These are phyloP conservation scores for Eulemur rufifrons DNA, from an alignment of 2,113 vertebrate species.

Conservation along the genomic window DNA sequence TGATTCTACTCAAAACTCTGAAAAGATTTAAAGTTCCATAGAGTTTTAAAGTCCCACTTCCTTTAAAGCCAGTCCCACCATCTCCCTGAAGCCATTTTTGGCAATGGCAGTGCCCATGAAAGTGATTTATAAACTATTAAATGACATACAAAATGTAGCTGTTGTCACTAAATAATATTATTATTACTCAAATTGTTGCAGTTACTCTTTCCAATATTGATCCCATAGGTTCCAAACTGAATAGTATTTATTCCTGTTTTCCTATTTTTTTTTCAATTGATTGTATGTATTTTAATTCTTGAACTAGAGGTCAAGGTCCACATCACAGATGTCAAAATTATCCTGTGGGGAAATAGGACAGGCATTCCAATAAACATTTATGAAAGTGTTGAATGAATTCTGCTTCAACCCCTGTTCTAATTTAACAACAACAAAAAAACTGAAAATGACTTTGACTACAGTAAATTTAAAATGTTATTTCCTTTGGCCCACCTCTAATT, in stretches of 20 bases:
- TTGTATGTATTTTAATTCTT: background rate
- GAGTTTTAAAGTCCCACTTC: background rate
- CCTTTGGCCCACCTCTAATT: background rate
- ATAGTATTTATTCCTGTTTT: background rate
- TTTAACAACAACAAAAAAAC: background rate
- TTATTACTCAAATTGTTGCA: background rate
- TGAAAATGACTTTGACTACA: background rate
- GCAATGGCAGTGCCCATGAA: background rate
- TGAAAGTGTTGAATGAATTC: background rate
- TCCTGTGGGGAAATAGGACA: background rate
- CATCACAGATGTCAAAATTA: accelerated
- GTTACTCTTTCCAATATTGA: background rate
- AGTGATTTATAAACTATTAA: background rate
- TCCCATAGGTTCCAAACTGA: background rate
- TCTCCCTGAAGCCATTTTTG: background rate
- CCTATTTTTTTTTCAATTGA: background rate
- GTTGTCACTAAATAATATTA: background rate
- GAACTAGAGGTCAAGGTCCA: background rate
- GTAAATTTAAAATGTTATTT: background rate
- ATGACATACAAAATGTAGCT: background rate
- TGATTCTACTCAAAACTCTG: background rate
- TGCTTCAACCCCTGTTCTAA: background rate
- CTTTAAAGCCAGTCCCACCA: background rate
- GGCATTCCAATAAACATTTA: background rate
- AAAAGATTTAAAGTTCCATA: background rate